A percentile compares a stretch with the other conserved stretches of the same genome.
Conservation (phyloP, 2,797 vertebrate genomes). For the Mormyrops attenuatus region DNA sequence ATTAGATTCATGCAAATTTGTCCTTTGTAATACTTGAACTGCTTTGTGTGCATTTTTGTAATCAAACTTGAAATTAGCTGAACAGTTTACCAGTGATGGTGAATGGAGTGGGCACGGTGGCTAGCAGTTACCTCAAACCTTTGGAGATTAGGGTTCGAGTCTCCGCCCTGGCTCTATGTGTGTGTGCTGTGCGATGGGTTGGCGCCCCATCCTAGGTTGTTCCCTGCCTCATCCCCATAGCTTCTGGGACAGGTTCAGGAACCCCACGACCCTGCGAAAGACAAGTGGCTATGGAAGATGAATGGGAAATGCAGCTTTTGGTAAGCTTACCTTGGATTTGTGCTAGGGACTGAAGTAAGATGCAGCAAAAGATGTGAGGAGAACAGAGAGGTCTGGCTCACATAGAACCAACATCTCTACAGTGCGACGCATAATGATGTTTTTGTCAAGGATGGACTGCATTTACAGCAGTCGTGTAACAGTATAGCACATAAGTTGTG, state of each 20-base stretch:
- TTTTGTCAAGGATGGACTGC: background rate
- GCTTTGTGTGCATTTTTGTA: background rate
- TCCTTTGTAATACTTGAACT: background rate
- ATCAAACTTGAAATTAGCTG: background rate
- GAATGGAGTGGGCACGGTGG: too few species aligned
- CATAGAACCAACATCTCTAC: background rate
- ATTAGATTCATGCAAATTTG: background rate
- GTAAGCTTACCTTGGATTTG: background rate
- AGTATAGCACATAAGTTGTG: background rate
- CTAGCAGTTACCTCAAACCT: background rate
- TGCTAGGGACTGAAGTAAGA: background rate
- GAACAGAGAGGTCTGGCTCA: background rate
- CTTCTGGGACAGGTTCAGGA: background rate
- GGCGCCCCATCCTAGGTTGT: background rate
- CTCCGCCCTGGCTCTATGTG: background rate
- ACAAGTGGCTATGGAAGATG: background rate
- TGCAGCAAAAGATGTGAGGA: background rate
- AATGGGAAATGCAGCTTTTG: background rate
- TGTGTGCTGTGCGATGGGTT: background rate
- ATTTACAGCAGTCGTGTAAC: background rate
- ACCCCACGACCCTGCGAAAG: background rate
- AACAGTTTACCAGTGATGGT: background rate
- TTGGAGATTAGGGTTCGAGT: background rate
- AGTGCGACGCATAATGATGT: background rate
- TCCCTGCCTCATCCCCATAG: background rate